Conservation (phyloP, 2,113 vertebrate species). For the Crotalus viridis region DNA sequence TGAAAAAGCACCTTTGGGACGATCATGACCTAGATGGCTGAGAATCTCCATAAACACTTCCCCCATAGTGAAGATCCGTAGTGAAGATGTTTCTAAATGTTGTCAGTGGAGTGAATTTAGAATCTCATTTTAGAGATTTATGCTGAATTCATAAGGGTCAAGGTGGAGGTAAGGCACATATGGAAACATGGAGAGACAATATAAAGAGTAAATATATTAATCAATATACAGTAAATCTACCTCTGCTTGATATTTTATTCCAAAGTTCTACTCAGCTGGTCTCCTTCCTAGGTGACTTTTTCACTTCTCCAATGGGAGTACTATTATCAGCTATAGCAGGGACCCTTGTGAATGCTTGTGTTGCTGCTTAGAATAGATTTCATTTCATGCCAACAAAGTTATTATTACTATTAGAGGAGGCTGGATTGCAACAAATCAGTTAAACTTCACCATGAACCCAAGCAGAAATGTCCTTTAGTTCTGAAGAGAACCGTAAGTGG, state of each 20-base stretch:
- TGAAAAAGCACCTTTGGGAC: not conserved
- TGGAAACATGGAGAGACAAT: not conserved
- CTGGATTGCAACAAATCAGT: not conserved
- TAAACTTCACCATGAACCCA: not conserved
- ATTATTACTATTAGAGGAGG: not conserved
- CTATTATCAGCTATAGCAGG: not conserved
- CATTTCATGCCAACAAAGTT: not conserved
- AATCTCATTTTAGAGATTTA: not conserved
- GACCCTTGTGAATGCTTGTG: not conserved
- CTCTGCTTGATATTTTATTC: conserved; percentile 3
- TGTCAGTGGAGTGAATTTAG: not conserved
- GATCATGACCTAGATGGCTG: not conserved
- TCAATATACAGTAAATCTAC: not conserved
- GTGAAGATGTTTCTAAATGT: not conserved
- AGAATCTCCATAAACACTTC: not conserved
- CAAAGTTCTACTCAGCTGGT: not conserved
- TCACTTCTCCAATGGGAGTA: not conserved
- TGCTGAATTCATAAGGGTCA: not conserved
- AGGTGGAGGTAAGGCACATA: not conserved
- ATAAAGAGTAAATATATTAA: not conserved
- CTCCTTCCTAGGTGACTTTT: not conserved
- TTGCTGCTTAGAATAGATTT: not conserved
- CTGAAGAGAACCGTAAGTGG: not conserved
- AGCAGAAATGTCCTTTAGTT: not conserved
- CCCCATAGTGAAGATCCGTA: not conserved